phyloP scores from a whole-genome alignment of 2,888 invertebrate species.

The Caenorhabditis becei region DNA sequence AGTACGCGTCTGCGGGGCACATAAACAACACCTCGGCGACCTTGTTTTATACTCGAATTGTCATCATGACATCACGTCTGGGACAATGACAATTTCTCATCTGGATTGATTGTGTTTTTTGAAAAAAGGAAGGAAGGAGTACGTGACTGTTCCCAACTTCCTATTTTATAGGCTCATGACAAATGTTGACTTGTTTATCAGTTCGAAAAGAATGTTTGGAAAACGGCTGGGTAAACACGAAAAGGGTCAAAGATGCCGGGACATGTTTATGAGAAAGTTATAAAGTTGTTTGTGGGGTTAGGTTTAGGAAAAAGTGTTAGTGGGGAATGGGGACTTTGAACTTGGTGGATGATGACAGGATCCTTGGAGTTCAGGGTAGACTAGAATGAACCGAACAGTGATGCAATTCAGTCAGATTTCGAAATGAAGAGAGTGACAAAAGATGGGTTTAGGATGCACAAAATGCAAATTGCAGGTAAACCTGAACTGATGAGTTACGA shows the following conservation, averaged over 20 bases:
- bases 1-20: background rate
- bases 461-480: too few species aligned
- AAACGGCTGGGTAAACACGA: constrained; percentile 36
- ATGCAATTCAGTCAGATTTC: too few species aligned
- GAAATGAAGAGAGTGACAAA: too few species aligned
- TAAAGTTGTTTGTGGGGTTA: too few species aligned
- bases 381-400: too few species aligned
- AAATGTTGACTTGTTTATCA: constrained; percentile 44
- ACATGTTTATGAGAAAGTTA: background rate
- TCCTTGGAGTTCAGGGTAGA: too few species aligned
- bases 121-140: background rate
- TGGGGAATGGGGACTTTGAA: too few species aligned
- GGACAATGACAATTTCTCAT: constrained; percentile 31
- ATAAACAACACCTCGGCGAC: background rate
- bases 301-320: too few species aligned
- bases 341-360: too few species aligned
- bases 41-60: constrained; percentile 10
- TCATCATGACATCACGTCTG: constrained; percentile 20
- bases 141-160: background rate
- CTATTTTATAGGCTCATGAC: constrained; percentile 13
- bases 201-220: constrained; percentile 14
- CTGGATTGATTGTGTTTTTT: background rate
- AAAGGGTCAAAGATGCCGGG: background rate
- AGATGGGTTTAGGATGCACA: too few species aligned
- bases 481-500: too few species aligned